Base-by-base conservation (phyloP, 2,113 vertebrate species). In the Corythornis vintsioides region DNA sequence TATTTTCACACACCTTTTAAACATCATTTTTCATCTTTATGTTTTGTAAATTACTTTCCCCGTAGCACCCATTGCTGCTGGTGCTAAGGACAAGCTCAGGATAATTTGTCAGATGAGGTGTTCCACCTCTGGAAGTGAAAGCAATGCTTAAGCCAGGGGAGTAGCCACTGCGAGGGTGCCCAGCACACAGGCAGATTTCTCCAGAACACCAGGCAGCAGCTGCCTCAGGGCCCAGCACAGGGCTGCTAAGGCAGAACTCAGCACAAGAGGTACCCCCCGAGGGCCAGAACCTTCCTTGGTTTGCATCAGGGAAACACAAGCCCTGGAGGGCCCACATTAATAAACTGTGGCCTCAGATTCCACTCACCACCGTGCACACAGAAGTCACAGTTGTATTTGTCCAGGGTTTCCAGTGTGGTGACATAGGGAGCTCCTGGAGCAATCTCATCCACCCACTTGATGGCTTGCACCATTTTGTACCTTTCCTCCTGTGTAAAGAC, bases 371-470 rank as follows among this genome's bases (percentile, higher is more conserved):
- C 99, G 0, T 99, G 99, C 73, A 99, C 99, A n/a, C 99, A 99
- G 98, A 99, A 99, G 97, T 99, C 98, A 84, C 98, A 98, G 97
- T 92, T 97, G 92, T 99, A 98, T 96, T 99, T 99, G 98, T 99
- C 98, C 80, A 99, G 97, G 1, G 99, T 99, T 94, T 98, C 98
- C 89, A 99, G 97, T 0, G 98, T 99, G 95, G 99, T 99, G 94
- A 99, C 99, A 6, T 99, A 99, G 14, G 99, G 99, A 15, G 99
- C 99, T 11, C 98, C 98, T 12, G 99, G 97, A 71, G 99, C 98
- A 35, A 99, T 98, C 90, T 99, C 99, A 61, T 99, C 99, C 93
- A 99, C 99, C 99, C 99, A 99, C 93, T 99, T 99, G 95, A 99
- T 99, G 95, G 99, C 99, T 42, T 98, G 98, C 66, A 99, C 99